Evolutionary conservation across 2,797 vertebrate genomes (phyloP).

Genomic region (Eupleurogrammus muticus): DNA sequence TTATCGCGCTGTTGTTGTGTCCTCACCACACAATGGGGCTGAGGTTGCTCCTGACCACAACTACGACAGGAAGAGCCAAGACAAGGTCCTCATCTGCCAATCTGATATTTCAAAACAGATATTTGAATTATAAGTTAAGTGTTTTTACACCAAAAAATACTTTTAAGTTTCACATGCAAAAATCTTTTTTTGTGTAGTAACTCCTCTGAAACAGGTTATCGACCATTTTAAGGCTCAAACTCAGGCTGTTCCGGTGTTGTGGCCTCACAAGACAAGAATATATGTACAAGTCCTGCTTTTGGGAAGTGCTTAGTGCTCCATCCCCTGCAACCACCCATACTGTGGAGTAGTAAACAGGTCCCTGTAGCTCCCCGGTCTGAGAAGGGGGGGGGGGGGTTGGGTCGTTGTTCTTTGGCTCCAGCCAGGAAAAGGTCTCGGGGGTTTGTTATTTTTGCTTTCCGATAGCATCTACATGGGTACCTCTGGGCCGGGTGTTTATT

Average conservation of each 20-base stretch:
- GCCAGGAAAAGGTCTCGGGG: constrained; percentile 90
- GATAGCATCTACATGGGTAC: constrained; percentile 87
- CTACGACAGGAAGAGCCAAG: constrained; percentile 41
- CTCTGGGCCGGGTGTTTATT: constrained; percentile 83
- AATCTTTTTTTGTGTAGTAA: not conserved
- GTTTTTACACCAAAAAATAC: constrained; percentile 4
- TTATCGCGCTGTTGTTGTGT: constrained; percentile 75
- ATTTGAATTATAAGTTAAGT: no score
- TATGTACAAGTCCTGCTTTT: constrained; percentile 49
- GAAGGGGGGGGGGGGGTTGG: constrained; percentile 77
- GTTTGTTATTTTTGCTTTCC: constrained; percentile 91
- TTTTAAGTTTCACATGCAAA: constrained; percentile 2
- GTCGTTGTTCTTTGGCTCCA: constrained; percentile 90
- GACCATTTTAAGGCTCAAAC: not conserved
- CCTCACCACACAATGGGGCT: constrained; percentile 65
- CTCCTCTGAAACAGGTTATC: not conserved
- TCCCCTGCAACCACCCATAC: constrained; percentile 69
- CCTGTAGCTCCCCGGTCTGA: constrained; percentile 50
- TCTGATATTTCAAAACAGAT: constrained; percentile 12
- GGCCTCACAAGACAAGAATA: constrained; percentile 48
- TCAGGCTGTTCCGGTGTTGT: constrained; percentile 30
- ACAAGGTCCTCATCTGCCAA: constrained; percentile 21
- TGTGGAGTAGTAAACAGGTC: constrained; percentile 61
- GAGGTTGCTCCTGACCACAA: constrained; percentile 28
- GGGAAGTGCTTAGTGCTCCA: constrained; percentile 52